A percentile compares a stretch with the other conserved stretches of the same genome.
These are phyloP conservation scores for Cladopsammia gracilis DNA, from an alignment of 64 coral and sea anemone species.

Conservation along the genomic window DNA sequence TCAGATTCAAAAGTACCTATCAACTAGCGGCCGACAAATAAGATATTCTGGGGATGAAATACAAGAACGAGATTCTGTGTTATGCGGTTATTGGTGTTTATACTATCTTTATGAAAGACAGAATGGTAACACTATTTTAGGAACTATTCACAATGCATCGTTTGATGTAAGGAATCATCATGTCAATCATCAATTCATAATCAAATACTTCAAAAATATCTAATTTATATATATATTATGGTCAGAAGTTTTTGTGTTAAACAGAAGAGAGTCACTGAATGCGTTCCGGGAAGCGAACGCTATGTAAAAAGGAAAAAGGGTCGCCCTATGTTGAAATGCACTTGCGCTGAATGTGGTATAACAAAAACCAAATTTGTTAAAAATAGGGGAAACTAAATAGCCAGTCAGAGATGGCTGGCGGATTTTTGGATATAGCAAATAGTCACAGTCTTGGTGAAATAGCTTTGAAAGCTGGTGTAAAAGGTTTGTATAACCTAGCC, in stretches of 20 bases:
- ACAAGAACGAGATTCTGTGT: conserved; percentile 11
- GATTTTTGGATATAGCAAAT: too few species aligned
- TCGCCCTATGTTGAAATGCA: too few species aligned
- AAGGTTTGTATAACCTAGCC: too few species aligned
- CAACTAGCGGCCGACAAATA: background rate
- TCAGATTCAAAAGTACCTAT: background rate
- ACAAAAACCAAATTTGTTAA: too few species aligned
- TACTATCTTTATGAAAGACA: conserved; percentile 14
- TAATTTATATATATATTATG: background rate
- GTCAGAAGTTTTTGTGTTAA: background rate
- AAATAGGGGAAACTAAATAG: too few species aligned
- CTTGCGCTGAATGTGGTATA: too few species aligned
- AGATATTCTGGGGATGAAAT: conserved; percentile 24
- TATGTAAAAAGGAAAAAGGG: too few species aligned
- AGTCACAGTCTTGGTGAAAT: too few species aligned
- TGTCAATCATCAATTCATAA: conserved; percentile 19
- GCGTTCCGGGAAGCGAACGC: too few species aligned
- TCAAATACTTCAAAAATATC: conserved; percentile 26
- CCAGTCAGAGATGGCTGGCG: too few species aligned
- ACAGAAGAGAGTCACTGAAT: background rate
- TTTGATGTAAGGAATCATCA: background rate
- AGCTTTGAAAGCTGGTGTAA: too few species aligned
- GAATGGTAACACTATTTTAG: background rate
- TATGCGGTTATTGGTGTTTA: conserved; percentile 29
- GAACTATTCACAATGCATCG: background rate